These are phyloP conservation scores for Plusia festucae DNA, from an alignment of 2,888 invertebrate genomes.

Conservation along the genomic window DNA sequence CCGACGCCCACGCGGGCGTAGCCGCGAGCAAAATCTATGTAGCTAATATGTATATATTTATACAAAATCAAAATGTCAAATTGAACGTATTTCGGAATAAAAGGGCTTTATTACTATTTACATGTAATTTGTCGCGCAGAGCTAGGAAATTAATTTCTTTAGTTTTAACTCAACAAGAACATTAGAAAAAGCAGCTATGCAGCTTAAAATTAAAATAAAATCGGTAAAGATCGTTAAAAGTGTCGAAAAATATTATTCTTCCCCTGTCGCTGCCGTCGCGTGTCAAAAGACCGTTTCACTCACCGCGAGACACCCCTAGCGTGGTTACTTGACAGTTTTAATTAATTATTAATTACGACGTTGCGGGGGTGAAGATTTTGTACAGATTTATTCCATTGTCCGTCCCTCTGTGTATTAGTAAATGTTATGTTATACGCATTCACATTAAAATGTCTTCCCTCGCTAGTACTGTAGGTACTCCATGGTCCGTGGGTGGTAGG, in stretches of 20 bases:
- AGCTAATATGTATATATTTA: too few species aligned
- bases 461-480: constrained; percentile 17
- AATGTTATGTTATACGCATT: constrained; percentile 22
- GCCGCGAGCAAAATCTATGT: too few species aligned
- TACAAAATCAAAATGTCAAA: too few species aligned
- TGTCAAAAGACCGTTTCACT: constrained; percentile 41
- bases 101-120: too few species aligned
- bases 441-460: constrained; percentile 32
- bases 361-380: constrained; percentile 32
- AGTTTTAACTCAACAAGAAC: too few species aligned
- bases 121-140: too few species aligned
- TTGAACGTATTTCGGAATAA: too few species aligned
- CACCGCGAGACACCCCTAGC: constrained; percentile 41
- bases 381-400: constrained; percentile 34
- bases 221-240: constrained; percentile 3
- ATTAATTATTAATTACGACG: constrained; percentile 52
- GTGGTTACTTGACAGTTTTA: constrained; percentile 45
- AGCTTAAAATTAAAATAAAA: background rate
- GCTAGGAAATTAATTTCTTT: too few species aligned
- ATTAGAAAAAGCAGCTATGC: background rate
- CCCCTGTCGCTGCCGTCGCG: constrained; percentile 34
- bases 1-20: too few species aligned
- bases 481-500: too few species aligned
- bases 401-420: constrained; percentile 16
- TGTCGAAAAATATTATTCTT: constrained; percentile 19